Evolutionary conservation across 2,113 vertebrate genomes (phyloP).

Genomic region (Halcyon malimbica): DNA sequence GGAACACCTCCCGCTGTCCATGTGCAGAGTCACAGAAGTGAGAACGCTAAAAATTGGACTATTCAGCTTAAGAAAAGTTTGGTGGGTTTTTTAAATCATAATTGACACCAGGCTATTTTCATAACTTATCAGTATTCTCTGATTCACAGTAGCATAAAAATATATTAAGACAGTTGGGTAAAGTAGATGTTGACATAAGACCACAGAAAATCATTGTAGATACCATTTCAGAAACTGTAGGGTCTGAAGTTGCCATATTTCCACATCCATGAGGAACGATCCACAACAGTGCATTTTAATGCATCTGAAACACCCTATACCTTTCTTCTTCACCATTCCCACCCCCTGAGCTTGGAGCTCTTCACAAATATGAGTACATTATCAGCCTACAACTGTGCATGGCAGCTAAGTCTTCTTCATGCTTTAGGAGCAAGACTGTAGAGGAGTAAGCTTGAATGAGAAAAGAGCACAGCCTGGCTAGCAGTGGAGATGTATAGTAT

Average conservation of each 20-base stretch:
- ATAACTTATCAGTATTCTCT: not conserved
- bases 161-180: not conserved
- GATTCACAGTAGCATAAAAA: not conserved
- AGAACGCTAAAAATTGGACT: not conserved
- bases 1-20: not conserved
- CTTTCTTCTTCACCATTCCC: not conserved
- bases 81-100: not conserved
- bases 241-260: not conserved
- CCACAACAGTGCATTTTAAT: not conserved
- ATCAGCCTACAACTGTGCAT: not conserved
- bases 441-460: not conserved
- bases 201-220: not conserved
- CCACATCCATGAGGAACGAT: not conserved
- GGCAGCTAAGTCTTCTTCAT: not conserved
- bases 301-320: not conserved
- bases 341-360: not conserved
- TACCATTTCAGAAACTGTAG: not conserved
- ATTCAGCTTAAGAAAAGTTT: not conserved
- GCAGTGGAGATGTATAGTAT: not conserved
- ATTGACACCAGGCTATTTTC: not conserved
- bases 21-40: not conserved
- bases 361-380: not conserved
- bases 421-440: not conserved
- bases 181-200: constrained; percentile 24
- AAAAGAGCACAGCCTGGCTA: not conserved